phyloP scores from a whole-genome alignment of 2,888 invertebrate species.

The Xanthia icteritia region DNA sequence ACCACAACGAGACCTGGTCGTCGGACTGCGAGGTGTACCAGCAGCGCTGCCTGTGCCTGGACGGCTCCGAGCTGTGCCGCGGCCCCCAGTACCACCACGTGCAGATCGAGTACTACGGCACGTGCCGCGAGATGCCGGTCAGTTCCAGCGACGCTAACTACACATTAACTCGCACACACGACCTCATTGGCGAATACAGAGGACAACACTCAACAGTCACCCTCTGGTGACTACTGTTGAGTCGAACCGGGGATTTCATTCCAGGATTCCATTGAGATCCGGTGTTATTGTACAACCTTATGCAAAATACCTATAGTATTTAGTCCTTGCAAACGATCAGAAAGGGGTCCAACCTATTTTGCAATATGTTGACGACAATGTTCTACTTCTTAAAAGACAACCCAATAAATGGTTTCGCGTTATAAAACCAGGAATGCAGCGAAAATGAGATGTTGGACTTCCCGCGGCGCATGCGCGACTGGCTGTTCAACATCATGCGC shows the following conservation, averaged over 20 bases:
- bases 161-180: not conserved
- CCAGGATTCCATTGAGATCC: not conserved
- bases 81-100: slow-evolving; percentile 95
- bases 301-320: not conserved
- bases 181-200: not conserved
- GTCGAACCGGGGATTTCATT: not conserved
- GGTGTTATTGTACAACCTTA: not conserved
- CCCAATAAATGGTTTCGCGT: not conserved
- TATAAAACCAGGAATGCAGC: slow-evolving; percentile 91
- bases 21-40: slow-evolving; percentile 98
- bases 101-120: slow-evolving; percentile 98
- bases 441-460: slow-evolving; percentile 98
- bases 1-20: slow-evolving; percentile 98
- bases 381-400: not conserved
- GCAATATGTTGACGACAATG: not conserved
- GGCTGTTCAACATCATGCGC: slow-evolving; percentile 99
- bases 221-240: no score
- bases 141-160: slow-evolving; percentile 11
- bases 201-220: not conserved
- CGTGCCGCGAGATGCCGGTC: slow-evolving; percentile 94
- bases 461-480: slow-evolving; percentile 98
- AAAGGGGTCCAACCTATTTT: not conserved
- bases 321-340: not conserved
- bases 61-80: slow-evolving; percentile 93
- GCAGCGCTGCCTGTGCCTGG: slow-evolving; percentile 97